Base-by-base conservation (phyloP, 2,888 invertebrate genomes). In the Lysandra bellargus region DNA sequence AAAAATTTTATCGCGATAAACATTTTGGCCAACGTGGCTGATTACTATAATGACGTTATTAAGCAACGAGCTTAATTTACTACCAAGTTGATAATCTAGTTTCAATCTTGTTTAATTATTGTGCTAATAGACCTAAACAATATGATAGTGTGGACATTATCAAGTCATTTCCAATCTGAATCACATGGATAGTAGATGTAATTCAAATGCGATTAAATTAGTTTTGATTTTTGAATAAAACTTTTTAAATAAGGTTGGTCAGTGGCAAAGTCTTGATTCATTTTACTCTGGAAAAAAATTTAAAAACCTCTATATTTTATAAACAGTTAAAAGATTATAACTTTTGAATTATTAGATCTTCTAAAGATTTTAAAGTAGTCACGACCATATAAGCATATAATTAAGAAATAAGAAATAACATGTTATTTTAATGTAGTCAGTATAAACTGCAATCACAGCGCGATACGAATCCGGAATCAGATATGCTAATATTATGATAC, bases 41-140 rank as follows among this genome's bases (percentile, higher is more conserved):
- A 57, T 57, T 57, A 17, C 57, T 57, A 57, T 75, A 75, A 75
- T 76, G 33, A 30, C 30, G 14, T 76, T 30, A 33, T 33, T 76
- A 76, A 76, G 57, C 30, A 53, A 33, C 53, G 4, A 76, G 30
- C 12, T 33, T 57, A 76, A 76, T 57, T 76, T 76, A 53, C 53
- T 53, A 57, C 57, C 57, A 14, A 57, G 14, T 76, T 12, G 49
- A 57, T 76, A 57, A 57, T 76, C 76, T 75, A 76, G 30, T 76
- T 57, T 17, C 57, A 57, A 76, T 76, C 76, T 57, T 76, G 57
- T 57, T 76, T 76, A 76, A 33, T 76, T 33, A 33, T 76, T 33
- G 14, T 33, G 5, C 69, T 69, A 69, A 69, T 37, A 69, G 14
- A 69, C 14, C 4, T 37, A 33, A 69, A 69, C 69, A 37, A 69